Evolutionary conservation across 2,797 vertebrate genomes (phyloP), one percentile per base, ranked within the genome.

Genomic region (Cyprinella venusta): DNA sequence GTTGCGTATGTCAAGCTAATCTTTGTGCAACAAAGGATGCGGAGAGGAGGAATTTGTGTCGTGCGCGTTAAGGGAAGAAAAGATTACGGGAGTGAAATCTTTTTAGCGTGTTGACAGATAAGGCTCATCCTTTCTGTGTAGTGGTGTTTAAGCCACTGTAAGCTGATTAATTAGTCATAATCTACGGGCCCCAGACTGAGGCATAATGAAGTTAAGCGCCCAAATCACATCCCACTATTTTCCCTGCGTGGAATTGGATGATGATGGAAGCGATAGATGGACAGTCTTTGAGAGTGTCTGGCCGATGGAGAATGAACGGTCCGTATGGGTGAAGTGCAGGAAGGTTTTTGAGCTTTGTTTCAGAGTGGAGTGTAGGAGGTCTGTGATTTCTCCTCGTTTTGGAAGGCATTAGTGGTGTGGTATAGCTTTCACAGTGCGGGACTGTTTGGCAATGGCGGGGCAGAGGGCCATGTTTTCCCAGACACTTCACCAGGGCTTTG

Each of bases 101-200:
- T 94, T 94, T 93, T 92, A 94, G 92, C 91, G 92, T 93, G 94
- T 94, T 94, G 94, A 93, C 92, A 93, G 93, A 95, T 95, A 93
- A 94, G 90, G 88, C 92, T 92, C 91, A 90, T 92, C 92, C 90
- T 92, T 93, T 86, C 52, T 93, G 91, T 92, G 91, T 91, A 93
- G 91, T 89, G 91, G 89, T 91, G 84, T 93, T 92, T 94, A 94
- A 95, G 91, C 92, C 92, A 91, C 86, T 90, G 91, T 95, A 95
- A 95, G 93, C 94, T 93, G 90, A 93, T 95, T 95, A 95, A 95
- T 95, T 95, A 94, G 93, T 93, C 93, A 91, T 95, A 95, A 95
- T 95, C 94, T 95, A 94, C 91, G 92, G 91, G 91, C 93, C 91
- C 92, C 93, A 93, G 93, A 92, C 93, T 92, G 93, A 94, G 91